Conservation (phyloP, 1,140 invertebrate genomes). For the Brachionus calyciflorus region DNA sequence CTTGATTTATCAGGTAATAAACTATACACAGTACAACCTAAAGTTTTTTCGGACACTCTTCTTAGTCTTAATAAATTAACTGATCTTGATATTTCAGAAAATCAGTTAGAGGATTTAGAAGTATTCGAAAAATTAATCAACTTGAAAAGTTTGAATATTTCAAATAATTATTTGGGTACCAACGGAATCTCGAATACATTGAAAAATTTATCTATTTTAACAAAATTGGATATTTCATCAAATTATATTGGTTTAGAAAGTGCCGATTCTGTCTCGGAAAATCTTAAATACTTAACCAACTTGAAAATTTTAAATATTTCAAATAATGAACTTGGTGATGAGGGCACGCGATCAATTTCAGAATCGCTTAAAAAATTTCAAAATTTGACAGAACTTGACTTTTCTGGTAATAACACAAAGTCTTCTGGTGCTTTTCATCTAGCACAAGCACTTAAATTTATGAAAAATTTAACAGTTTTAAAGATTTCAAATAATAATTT, state of each 20-base stretch:
- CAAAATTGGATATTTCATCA: too few species aligned
- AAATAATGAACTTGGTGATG: background rate
- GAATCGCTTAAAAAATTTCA: too few species aligned
- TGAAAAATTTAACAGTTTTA: background rate
- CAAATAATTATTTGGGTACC: conserved; percentile 6
- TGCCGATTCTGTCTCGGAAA: background rate
- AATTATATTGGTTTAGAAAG: background rate
- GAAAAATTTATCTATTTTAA: too few species aligned
- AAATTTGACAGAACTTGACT: background rate
- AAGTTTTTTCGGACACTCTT: background rate
- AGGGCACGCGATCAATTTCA: too few species aligned
- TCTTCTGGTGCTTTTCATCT: too few species aligned
- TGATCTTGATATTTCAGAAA: too few species aligned
- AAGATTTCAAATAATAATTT: background rate
- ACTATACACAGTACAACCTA: background rate
- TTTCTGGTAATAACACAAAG: background rate
- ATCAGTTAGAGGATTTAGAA: too few species aligned
- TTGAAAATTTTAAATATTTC: conserved; percentile 14
- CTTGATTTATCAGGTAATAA: conserved; percentile 34
- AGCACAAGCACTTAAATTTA: background rate
- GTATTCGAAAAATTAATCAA: conserved; percentile 17
- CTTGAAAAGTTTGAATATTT: background rate
- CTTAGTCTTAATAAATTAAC: too few species aligned
- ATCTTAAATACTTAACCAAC: too few species aligned
- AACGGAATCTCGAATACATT: too few species aligned